These are phyloP conservation scores for Eulimnadia texana DNA, from an alignment of 1,140 invertebrate genomes.

Conservation along the genomic window DNA sequence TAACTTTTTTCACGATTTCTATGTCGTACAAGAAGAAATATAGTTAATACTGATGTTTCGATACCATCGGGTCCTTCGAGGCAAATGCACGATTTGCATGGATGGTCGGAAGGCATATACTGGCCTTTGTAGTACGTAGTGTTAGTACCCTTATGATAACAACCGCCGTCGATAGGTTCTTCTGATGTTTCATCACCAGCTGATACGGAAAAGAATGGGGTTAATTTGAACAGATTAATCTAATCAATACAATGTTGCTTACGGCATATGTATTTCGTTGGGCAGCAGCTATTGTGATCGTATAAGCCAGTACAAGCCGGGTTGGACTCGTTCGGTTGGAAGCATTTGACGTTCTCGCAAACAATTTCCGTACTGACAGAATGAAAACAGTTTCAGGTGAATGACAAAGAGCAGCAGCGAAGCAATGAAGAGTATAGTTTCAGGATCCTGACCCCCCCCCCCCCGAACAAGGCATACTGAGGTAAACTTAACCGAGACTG, in stretches of 20 bases:
- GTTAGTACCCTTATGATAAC: background rate
- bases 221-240: background rate
- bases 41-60: background rate
- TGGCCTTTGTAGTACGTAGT: background rate
- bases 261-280: slow-evolving; percentile 18
- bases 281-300: slow-evolving; percentile 14
- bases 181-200: background rate
- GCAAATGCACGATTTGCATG: slow-evolving; percentile 11
- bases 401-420: background rate
- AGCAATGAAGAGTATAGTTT: too few relatives aligned
- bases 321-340: background rate
- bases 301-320: background rate
- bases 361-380: background rate
- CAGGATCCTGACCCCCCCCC: too few relatives aligned
- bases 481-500: too few relatives aligned
- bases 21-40: background rate
- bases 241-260: background rate
- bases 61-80: slow-evolving; percentile 7
- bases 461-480: too few relatives aligned
- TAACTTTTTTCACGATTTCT: background rate
- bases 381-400: background rate
- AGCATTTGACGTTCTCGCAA: background rate
- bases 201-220: background rate
- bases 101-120: background rate
- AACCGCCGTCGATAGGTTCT: background rate